Evolutionary conservation across 2,888 invertebrate genomes (phyloP), one percentile per base, ranked within the genome.

Genomic region (Drosophila barbarae): DNA sequence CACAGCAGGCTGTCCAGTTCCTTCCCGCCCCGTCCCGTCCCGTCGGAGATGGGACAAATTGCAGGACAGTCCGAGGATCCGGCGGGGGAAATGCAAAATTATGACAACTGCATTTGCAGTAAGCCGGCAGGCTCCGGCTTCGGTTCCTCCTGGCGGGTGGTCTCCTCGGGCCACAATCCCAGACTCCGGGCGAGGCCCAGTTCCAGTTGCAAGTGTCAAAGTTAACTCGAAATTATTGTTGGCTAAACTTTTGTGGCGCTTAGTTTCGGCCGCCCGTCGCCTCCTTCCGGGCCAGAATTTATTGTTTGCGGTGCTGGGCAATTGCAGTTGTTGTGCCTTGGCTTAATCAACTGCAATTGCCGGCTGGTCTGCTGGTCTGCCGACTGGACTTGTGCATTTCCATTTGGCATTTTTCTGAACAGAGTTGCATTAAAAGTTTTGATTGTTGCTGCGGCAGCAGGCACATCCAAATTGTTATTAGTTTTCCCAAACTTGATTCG

Each of bases 151-250:
- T 44, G 69, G 58, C 57, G 51, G 54, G 69, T 15, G 61, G 59
- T 68, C 66, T 59, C 30, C 59, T 21, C 32, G 30, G 46, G 30
- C 26, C 54, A 15, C 10, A 15, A n/a, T 46, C 15, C 26, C 38
- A 26, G 59, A 28, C 47, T 49, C 46, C 52, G 49, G 18, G 5
- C 69, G 36, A 61, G 35, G 81, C 73, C 71, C 69, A 69, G 69
- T 63, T 72, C 76, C 77, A 74, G 80, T 81, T 84, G 78, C 79
- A 84, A 84, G 86, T 84, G 84, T 85, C 86, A 84, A 85, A 84
- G 83, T 84, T 85, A 84, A 84, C 84, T 85, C 81, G 86, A 84
- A 84, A 84, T 84, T 84, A 84, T 84, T 84, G 86, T 82, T 82
- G 81, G 82, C 84, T 84, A 82, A 82, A 82, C 83, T 84, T 84